Conservation (phyloP, 2,113 vertebrate genomes). For the Vulpes ferrilata region DNA sequence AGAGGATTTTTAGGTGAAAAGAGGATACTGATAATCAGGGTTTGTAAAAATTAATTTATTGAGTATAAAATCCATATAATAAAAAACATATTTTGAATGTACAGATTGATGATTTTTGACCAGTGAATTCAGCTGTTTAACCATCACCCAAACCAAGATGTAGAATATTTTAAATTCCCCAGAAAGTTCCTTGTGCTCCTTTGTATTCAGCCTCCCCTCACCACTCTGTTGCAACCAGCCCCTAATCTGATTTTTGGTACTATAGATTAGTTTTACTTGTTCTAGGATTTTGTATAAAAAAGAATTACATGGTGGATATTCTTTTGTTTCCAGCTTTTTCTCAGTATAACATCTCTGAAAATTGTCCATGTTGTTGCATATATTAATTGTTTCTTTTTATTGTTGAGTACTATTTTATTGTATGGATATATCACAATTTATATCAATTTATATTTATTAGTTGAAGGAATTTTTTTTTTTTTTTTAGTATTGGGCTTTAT, state of each 20-base stretch:
- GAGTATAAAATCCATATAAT: neutral
- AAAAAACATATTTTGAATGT: conserved; percentile 25
- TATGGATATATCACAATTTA: neutral
- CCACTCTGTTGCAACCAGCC: neutral
- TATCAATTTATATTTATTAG: neutral
- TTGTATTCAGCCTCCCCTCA: neutral
- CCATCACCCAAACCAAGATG: neutral
- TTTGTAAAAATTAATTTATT: conserved; percentile 8
- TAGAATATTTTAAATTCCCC: conserved; percentile 17
- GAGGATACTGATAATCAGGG: conserved; percentile 1
- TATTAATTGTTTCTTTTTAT: conserved; percentile 7
- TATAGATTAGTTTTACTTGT: neutral
- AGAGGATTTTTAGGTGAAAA: neutral
- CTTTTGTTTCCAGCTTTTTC: neutral
- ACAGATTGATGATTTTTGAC: neutral
- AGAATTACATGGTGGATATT: neutral
- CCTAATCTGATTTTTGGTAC: neutral
- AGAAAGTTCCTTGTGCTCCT: neutral
- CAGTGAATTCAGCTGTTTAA: neutral
- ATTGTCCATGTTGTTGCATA: neutral
- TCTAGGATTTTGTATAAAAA: neutral
- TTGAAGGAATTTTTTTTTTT: neutral
- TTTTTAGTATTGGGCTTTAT: conserved; percentile 24
- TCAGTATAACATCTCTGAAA: conserved; percentile 34
- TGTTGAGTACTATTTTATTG: neutral